Conservation (phyloP, 2,888 invertebrate genomes). For the Lasius platythorax region DNA sequence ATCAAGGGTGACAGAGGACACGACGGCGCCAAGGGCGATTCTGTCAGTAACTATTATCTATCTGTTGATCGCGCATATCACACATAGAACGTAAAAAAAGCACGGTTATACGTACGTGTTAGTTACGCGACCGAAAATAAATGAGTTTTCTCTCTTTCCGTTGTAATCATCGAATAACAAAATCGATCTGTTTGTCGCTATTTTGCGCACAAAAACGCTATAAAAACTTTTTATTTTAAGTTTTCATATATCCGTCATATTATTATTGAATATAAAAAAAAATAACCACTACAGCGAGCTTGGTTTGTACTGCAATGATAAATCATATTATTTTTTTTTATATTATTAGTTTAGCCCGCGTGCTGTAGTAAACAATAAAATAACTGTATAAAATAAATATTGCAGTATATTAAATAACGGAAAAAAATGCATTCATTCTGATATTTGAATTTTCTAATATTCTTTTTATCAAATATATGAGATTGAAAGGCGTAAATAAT, state of each 20-base stretch:
- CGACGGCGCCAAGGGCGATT: slow-evolving; percentile 93
- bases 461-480: not conserved
- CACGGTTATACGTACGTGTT: slow-evolving; percentile 7
- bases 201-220: slow-evolving; percentile 8
- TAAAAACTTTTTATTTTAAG: not conserved
- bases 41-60: slow-evolving; percentile 87
- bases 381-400: not conserved
- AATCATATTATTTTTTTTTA: slow-evolving; percentile 19
- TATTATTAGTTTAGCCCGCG: slow-evolving; percentile 2
- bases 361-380: not conserved
- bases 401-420: not conserved
- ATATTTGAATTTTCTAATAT: not conserved
- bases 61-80: slow-evolving; percentile 20
- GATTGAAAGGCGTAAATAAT: not conserved
- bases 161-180: slow-evolving; percentile 26
- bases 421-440: not conserved
- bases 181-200: slow-evolving; percentile 26
- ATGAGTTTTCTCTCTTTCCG: slow-evolving; percentile 17
- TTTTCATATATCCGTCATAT: not conserved
- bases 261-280: slow-evolving; percentile 5
- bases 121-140: not conserved
- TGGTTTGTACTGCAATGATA: slow-evolving; percentile 15
- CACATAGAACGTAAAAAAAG: slow-evolving; percentile 6
- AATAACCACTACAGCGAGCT: not conserved
- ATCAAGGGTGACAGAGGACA: slow-evolving; percentile 95